Percentiles rank a stretch among this genome's conserved stretches.
phyloP scores from a whole-genome alignment of 2,113 vertebrate genomes.

The Anthoscopus minutus region DNA sequence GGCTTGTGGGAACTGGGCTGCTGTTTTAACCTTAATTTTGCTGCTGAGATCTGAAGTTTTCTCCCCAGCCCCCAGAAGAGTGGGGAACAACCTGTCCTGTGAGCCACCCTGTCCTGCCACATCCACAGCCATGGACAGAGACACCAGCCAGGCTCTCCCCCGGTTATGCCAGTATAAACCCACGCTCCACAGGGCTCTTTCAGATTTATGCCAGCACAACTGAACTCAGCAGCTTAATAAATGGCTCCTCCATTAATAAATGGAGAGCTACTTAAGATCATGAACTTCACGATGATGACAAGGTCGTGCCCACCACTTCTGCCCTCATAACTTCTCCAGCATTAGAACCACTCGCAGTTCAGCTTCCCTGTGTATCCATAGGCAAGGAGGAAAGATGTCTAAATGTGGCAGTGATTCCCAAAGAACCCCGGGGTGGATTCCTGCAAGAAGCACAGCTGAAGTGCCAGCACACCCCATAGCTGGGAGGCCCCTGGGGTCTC shows the following conservation, averaged over 20 bases:
- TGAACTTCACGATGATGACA: neutral
- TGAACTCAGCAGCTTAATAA: neutral
- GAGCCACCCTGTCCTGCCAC: neutral
- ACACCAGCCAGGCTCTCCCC: neutral
- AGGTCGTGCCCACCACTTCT: neutral
- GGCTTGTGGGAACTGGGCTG: neutral
- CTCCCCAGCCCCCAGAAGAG: neutral
- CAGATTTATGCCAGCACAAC: neutral
- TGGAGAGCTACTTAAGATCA: slow-evolving; percentile 22
- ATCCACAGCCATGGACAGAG: neutral
- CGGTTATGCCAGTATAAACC: rapidly evolving
- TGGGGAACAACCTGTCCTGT: neutral
- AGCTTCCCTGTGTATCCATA: neutral
- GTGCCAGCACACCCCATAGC: neutral
- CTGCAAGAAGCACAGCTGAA: neutral
- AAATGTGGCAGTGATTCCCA: rapidly evolving
- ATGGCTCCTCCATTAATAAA: slow-evolving; percentile 14
- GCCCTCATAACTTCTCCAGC: neutral
- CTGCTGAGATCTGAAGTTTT: neutral
- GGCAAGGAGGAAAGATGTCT: neutral
- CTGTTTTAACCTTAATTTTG: neutral
- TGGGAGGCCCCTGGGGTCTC: neutral
- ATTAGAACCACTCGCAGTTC: rapidly evolving
- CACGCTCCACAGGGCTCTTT: neutral
- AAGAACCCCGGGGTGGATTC: neutral